Evolutionary conservation across 2,888 invertebrate genomes (phyloP).

Genomic region (Trimorus sp.): DNA sequence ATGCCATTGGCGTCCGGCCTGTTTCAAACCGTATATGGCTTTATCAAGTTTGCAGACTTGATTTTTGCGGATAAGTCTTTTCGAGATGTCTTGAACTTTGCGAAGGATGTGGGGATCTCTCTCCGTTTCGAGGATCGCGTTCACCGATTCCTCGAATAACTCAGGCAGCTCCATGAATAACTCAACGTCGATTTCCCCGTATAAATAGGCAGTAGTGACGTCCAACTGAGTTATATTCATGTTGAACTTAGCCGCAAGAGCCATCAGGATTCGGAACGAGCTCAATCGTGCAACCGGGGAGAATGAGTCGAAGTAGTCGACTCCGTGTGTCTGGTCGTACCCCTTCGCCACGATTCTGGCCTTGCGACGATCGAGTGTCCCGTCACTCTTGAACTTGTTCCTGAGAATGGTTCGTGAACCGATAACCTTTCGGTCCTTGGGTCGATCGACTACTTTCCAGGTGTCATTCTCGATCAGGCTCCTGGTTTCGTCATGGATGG

Average conservation of each 20-base stretch:
- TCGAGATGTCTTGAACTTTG: not conserved
- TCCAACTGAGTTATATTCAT: slow-evolving; percentile 17
- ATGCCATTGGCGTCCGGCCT: slow-evolving; percentile 28
- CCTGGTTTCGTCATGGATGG: slow-evolving; percentile 23
- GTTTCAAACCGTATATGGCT: slow-evolving; percentile 18
- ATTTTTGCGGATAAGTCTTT: not conserved
- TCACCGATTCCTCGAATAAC: not conserved
- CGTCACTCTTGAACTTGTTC: slow-evolving; percentile 52
- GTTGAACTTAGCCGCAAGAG: slow-evolving; percentile 49
- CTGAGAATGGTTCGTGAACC: slow-evolving; percentile 44
- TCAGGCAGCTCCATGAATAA: slow-evolving; percentile 18
- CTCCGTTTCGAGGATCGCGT: not conserved
- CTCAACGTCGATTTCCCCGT: slow-evolving; percentile 12
- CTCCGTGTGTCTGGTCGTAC: slow-evolving; percentile 60
- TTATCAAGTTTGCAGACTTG: slow-evolving; percentile 18
- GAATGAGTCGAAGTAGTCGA: slow-evolving; percentile 62
- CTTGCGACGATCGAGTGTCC: slow-evolving; percentile 57
- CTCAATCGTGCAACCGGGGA: slow-evolving; percentile 57
- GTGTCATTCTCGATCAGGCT: slow-evolving; percentile 52
- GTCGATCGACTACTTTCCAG: slow-evolving; percentile 20
- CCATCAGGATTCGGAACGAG: slow-evolving; percentile 51
- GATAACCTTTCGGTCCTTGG: slow-evolving; percentile 27
- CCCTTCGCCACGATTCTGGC: slow-evolving; percentile 65
- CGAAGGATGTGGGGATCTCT: not conserved
- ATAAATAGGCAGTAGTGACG: slow-evolving; percentile 24